These are phyloP conservation scores for Corticium candelabrum DNA, from an alignment of 37 sponge, comb jelly and placozoan genomes.

Conservation along the genomic window DNA sequence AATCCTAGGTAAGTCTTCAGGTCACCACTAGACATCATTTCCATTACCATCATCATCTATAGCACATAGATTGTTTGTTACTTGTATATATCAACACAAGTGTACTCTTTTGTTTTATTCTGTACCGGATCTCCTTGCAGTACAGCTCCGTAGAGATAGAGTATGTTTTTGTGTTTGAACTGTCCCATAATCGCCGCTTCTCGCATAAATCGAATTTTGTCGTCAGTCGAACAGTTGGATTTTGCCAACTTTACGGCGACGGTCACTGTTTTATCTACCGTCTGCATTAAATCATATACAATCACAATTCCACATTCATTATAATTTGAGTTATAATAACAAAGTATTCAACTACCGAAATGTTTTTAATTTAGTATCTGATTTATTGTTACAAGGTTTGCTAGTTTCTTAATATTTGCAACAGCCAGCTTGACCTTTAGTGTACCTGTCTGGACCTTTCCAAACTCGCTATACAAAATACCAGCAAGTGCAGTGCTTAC, in stretches of 20 bases:
- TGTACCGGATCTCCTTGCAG: neutral
- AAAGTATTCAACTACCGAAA: too few relatives aligned
- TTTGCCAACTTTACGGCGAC: neutral
- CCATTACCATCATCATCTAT: neutral
- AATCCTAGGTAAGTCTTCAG: neutral
- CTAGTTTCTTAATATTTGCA: too few relatives aligned
- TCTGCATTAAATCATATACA: too few relatives aligned
- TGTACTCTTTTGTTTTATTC: too few relatives aligned
- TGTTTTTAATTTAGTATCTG: too few relatives aligned
- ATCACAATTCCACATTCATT: too few relatives aligned
- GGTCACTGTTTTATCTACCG: too few relatives aligned
- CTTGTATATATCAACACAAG: too few relatives aligned
- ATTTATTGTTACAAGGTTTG: too few relatives aligned
- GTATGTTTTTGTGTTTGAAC: neutral
- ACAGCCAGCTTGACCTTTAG: too few relatives aligned
- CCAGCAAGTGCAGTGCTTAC: too few relatives aligned
- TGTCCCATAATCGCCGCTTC: neutral
- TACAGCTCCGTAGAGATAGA: neutral
- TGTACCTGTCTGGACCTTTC: constrained; percentile 31
- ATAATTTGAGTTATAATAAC: too few relatives aligned
- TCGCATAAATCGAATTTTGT: neutral
- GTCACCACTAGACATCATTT: neutral
- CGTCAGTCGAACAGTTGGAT: neutral
- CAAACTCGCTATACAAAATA: constrained; percentile 23
- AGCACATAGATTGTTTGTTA: neutral